Evolutionary conservation across 2,888 invertebrate species (phyloP), one percentile per base, ranked within the genome.

Genomic region (Piscicola geometra): DNA sequence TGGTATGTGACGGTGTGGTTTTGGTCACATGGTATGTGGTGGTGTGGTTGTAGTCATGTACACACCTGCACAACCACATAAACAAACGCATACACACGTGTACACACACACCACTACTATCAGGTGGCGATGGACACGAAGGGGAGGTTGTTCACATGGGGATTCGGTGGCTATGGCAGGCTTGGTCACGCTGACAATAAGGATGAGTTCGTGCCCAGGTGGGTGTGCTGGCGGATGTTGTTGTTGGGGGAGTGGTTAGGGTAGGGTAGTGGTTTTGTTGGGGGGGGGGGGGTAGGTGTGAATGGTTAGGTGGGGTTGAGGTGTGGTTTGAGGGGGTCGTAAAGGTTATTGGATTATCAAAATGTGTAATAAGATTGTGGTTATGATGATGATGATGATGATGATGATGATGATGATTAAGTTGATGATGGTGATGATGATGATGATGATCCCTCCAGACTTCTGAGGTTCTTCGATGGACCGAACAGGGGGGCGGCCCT

Each of bases 151-250:
- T 96, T 90, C 86, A 93, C 94, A 74, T 96, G 95, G 95, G 95
- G 96, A 30, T 96, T 94, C 85, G 95, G 94, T 18, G 96, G 95
- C 0, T 93, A 95, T 83, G 95, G 95, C 0, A 90, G 96, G 0
- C 87, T 96, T 21, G 96, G 95, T 0, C 95, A 96, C 87, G 91
- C 93, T 9, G 94, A 94, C 82, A 93, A 91, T 77, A 92, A 92
- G 83, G 94, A 96, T 86, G 95, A 96, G 86, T 88, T 92, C 86
- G 92, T 94, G 64, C 89, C 89, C 15, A 88, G 91, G 60, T 56
- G 25, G n/a, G 88, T 94, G 74, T 5, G 60, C 21, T 56, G 21
- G 60, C 41, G 5, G 41, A 41, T 41, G 41, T 41, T 41, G 9
- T 41, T 5, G 41, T 41, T 41, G 41, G 41, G 41, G 41, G 15